Evolutionary conservation across 2,113 vertebrate species (phyloP).

Genomic region (Poeciliopsis turrubarensis): DNA sequence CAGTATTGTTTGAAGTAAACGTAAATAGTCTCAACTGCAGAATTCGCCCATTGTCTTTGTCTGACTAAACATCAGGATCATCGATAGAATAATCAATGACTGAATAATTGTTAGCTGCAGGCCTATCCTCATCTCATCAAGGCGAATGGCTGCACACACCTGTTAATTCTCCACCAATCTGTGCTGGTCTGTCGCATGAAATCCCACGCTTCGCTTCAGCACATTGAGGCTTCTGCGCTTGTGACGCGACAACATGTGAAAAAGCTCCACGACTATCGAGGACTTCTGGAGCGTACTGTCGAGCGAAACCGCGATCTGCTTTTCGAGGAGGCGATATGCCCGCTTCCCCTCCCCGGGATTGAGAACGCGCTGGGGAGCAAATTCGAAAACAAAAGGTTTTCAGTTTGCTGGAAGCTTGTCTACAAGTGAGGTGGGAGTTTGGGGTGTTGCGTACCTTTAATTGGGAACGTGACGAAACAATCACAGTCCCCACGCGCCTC

Average conservation of each 20-base stretch:
- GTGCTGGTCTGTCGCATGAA: background rate
- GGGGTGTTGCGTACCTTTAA: conserved; percentile 32
- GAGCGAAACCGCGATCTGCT: conserved; percentile 17
- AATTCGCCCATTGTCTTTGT: too few relatives aligned
- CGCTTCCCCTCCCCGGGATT: background rate
- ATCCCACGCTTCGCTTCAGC: background rate
- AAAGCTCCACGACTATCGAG: background rate
- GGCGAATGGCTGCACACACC: background rate
- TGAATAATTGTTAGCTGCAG: too few relatives aligned
- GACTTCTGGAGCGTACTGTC: background rate
- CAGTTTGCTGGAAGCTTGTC: background rate
- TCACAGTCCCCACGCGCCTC: conserved; percentile 31
- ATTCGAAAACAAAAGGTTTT: background rate
- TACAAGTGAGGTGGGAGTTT: conserved; percentile 10
- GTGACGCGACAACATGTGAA: background rate
- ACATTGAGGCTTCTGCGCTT: background rate
- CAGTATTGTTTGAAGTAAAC: too few relatives aligned
- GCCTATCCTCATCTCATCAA: too few relatives aligned
- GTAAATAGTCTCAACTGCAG: too few relatives aligned
- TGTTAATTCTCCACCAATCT: background rate
- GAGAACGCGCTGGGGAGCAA: background rate
- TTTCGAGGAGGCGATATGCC: conserved; percentile 21
- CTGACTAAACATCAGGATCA: too few relatives aligned
- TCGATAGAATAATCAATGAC: too few relatives aligned
- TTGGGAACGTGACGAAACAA: conserved; percentile 58